Conservation (phyloP, 2,113 vertebrate species). For the Grallaria varia region DNA sequence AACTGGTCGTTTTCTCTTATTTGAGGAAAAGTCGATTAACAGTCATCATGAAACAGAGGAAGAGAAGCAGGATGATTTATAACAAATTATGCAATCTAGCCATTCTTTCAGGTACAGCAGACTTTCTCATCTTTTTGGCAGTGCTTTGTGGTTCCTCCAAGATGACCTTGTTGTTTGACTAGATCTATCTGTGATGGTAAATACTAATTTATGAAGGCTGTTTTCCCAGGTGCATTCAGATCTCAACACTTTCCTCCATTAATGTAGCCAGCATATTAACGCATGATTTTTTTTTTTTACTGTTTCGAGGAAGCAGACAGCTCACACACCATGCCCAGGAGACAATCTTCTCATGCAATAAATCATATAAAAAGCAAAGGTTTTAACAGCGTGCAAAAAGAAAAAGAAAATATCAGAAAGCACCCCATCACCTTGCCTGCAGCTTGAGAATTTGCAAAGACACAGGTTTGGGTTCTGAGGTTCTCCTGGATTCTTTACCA, state of each 20-base stretch:
- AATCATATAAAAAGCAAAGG: constrained; percentile 18
- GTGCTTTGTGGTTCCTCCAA: neutral
- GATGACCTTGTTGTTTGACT: constrained; percentile 1
- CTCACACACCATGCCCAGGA: neutral
- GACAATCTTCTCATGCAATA: neutral
- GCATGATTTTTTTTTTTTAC: constrained; percentile 40
- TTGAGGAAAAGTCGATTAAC: neutral
- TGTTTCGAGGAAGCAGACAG: neutral
- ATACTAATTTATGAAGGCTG: neutral
- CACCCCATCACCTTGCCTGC: neutral
- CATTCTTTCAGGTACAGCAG: neutral
- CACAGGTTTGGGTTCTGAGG: neutral
- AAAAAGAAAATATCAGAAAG: neutral
- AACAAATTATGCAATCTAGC: neutral
- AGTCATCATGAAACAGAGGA: neutral
- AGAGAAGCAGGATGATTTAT: neutral
- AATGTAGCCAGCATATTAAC: neutral
- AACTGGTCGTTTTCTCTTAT: neutral
- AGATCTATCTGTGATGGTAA: neutral
- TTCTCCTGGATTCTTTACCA: neutral
- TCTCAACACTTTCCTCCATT: neutral
- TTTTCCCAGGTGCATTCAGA: neutral
- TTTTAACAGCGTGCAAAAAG: neutral
- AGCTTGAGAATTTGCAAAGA: neutral
- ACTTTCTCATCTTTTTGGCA: neutral